Evolutionary conservation across 2,113 vertebrate genomes (phyloP), one percentile per base, ranked within the genome.

Genomic region (Forbesichthys agassizii): DNA sequence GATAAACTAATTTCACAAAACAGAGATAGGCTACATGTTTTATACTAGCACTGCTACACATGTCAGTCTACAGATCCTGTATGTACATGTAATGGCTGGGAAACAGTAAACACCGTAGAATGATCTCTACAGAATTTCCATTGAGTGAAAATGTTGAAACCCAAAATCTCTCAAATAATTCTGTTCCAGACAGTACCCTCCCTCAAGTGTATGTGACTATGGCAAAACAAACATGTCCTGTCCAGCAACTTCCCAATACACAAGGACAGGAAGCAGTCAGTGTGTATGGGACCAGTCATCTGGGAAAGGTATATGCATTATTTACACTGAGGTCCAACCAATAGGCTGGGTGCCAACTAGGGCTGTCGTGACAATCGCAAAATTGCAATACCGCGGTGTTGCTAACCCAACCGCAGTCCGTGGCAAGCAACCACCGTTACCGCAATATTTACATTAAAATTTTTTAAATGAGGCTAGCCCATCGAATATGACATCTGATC

Each of bases 261-360:
- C 36, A 42, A 42, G 36, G 36, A 42, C 7, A 42, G 36, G 36
- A 42, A 42, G 11, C 27, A 6, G 51, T 72, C 53, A 27, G 48
- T 64, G 49, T 75, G 74, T 77, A 51, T 68, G 68, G 71, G 66
- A 65, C 64, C 61, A 64, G 16, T 27, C 27, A 64, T 48, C 61
- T 61, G 27, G 36, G 68, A 47, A 27, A 83, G 64, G 61, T 66
- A 62, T 64, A 53, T 64, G 61, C 64, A 55, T 70, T 81, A 74
- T 79, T 79, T 69, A 65, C 61, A 68, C 59, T 16, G 55, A 71
- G 57, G 47, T 79, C 58, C 61, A 20, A 16, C 66, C 65, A 48
- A 1, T 70, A 76, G 13, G 0, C 20, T 54, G 71, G 68, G 61
- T 61, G 77, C 64, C 27, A 27, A 27, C 27, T 27, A 27, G 27